Percentiles rank a stretch among this genome's conserved stretches.
These are phyloP conservation scores for Limnothrissa miodon DNA, from an alignment of 2,113 vertebrate genomes.

Conservation along the genomic window DNA sequence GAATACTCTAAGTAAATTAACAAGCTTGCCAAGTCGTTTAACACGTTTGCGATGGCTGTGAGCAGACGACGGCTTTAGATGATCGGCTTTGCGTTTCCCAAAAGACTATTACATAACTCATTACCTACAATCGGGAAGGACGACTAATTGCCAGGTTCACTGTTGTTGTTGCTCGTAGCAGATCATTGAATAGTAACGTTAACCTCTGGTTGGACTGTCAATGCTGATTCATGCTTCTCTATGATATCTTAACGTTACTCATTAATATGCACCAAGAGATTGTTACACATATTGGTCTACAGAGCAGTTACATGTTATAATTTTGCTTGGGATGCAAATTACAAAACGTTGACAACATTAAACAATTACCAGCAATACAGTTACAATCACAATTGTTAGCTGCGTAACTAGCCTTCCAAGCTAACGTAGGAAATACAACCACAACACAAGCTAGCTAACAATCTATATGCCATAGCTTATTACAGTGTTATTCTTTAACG, in stretches of 20 bases:
- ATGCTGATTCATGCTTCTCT: slow-evolving; percentile 6
- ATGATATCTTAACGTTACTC: neutral
- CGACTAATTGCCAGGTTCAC: neutral
- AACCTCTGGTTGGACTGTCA: neutral
- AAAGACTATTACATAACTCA: neutral
- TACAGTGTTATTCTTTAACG: neutral
- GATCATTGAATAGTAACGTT: too few relatives aligned
- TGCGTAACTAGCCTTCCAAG: neutral
- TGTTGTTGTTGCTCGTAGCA: too few relatives aligned
- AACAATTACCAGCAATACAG: neutral
- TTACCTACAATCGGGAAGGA: neutral
- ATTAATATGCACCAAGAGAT: neutral
- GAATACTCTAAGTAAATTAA: neutral
- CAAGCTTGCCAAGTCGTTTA: neutral
- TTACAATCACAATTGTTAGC: neutral
- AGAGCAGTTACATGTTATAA: neutral
- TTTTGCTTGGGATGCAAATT: neutral
- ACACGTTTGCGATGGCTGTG: neutral
- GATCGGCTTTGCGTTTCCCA: neutral
- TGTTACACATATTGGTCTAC: neutral
- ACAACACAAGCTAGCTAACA: neutral
- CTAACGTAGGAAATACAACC: neutral
- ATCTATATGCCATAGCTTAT: neutral
- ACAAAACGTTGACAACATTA: neutral
- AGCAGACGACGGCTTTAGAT: neutral